Evolutionary conservation across 2,113 vertebrate species (phyloP).

Genomic region (Gymnorhina tibicen): DNA sequence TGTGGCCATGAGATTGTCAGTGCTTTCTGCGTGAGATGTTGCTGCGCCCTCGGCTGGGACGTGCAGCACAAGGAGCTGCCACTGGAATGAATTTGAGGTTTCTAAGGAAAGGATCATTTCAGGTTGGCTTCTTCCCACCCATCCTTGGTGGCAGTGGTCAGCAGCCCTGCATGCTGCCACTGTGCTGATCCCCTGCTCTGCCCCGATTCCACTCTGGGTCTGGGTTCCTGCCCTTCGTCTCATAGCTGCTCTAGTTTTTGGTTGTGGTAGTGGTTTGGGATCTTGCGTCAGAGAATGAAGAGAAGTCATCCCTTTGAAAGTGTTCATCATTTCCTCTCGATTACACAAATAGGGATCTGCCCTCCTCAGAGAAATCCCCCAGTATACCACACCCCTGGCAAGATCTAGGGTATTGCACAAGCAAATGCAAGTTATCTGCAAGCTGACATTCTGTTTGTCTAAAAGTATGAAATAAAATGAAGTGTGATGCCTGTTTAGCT

Average conservation of each 20-base stretch:
- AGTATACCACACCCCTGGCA: not conserved
- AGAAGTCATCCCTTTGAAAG: not conserved
- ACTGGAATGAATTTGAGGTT: not conserved
- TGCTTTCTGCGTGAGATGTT: not conserved
- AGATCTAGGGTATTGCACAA: not conserved
- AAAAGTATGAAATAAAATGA: not conserved
- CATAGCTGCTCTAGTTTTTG: not conserved
- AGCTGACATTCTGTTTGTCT: not conserved
- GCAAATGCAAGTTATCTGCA: not conserved
- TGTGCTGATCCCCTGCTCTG: accelerated
- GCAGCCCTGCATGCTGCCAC: not conserved
- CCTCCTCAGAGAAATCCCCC: not conserved
- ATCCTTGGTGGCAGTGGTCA: not conserved
- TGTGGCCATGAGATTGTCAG: not conserved
- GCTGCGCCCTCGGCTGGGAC: not conserved
- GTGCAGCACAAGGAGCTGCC: accelerated
- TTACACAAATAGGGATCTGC: not conserved
- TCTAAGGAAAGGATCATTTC: not conserved
- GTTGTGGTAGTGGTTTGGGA: not conserved
- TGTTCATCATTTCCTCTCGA: not conserved
- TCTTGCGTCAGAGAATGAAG: not conserved
- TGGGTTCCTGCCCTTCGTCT: not conserved
- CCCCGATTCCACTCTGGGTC: accelerated
- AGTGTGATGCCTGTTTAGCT: not conserved
- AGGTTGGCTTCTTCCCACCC: not conserved